Percentiles rank a stretch among this genome's conserved stretches.
Evolutionary conservation across 2,888 invertebrate genomes (phyloP).

Genomic region (Physocephala rufipes): DNA sequence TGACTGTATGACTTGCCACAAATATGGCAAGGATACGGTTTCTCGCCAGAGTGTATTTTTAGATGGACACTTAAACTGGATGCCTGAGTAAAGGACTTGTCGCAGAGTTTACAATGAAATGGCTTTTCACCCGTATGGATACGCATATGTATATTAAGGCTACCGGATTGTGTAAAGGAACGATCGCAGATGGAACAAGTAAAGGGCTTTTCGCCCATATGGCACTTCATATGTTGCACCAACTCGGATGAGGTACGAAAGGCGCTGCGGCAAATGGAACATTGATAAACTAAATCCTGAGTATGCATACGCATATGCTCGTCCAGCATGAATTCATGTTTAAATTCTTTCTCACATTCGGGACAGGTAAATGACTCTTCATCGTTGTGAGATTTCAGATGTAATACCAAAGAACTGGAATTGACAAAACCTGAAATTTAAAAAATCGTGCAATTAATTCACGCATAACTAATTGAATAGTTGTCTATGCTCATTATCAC

Average conservation of each 20-base stretch:
- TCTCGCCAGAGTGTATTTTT: slow-evolving; percentile 64
- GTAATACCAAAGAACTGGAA: slow-evolving; percentile 60
- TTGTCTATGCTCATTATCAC: not conserved
- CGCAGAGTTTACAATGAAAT: slow-evolving; percentile 64
- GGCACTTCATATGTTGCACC: slow-evolving; percentile 66
- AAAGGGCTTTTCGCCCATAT: slow-evolving; percentile 66
- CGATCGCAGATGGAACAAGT: slow-evolving; percentile 65
- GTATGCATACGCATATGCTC: slow-evolving; percentile 66
- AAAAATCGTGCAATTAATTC: not conserved
- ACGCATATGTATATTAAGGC: slow-evolving; percentile 65
- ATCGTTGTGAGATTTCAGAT: slow-evolving; percentile 60
- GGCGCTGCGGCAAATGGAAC: slow-evolving; percentile 61
- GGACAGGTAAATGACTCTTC: slow-evolving; percentile 59
- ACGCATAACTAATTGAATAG: not conserved
- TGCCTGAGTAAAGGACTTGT: slow-evolving; percentile 65
- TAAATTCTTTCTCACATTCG: slow-evolving; percentile 65
- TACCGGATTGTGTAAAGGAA: slow-evolving; percentile 65
- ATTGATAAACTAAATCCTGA: slow-evolving; percentile 63
- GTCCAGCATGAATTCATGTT: slow-evolving; percentile 62
- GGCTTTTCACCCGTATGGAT: slow-evolving; percentile 66
- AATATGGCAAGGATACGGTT: slow-evolving; percentile 60
- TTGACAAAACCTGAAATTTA: slow-evolving; percentile 60
- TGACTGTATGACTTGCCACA: slow-evolving; percentile 64
- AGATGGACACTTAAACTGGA: slow-evolving; percentile 65
- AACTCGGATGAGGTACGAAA: slow-evolving; percentile 64